Base-by-base conservation (phyloP, 1,140 invertebrate genomes). In the Magallana angulata region DNA sequence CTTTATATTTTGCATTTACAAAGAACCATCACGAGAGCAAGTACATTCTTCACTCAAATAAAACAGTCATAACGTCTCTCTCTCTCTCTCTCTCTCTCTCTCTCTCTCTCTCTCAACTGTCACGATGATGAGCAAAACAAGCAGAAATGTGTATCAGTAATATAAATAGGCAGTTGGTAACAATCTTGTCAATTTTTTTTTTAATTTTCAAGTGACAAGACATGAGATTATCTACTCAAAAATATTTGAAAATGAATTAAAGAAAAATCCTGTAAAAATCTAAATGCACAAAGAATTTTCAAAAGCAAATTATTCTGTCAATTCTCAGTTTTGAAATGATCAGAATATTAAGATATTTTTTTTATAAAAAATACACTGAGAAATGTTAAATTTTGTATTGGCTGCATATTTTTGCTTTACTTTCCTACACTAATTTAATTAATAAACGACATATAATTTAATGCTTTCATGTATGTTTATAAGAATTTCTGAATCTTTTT, bases 1-100 rank as follows among this genome's bases (percentile, higher is more conserved):
- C 68, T 76, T 76, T 76, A 76, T 76, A 76, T 76, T 24, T 76
- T 76, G 68, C 68, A 76, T 76, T 64, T 76, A 76, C 68, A 76
- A 76, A 76, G 68, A 30, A 76, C 68, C 68, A 76, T 76, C 68
- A 76, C 68, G 36, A 76, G 68, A 76, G 68, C 68, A 7, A 76
- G 36, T 30, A 76, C 68, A 76, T 30, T 76, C 68, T 76, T 30
- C 68, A 76, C 24, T 76, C 68, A 76, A 76, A 48, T 48, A 48
- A 48, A 76, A 30, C 68, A 76, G 24, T 76, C 68, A 76, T 30
- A 76, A 18, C 11, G 9, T 76, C 68, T 76, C 68, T 76, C 18
- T 9, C 24, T 30, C 7, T 7, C 18, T 30, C 18, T 71, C 24
- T 71, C 68, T 36, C 24, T 71, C 68, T 71, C 18, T 9, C 24